phyloP scores from a whole-genome alignment of 2,888 invertebrate species.

The Camptogramma bilineatum region DNA sequence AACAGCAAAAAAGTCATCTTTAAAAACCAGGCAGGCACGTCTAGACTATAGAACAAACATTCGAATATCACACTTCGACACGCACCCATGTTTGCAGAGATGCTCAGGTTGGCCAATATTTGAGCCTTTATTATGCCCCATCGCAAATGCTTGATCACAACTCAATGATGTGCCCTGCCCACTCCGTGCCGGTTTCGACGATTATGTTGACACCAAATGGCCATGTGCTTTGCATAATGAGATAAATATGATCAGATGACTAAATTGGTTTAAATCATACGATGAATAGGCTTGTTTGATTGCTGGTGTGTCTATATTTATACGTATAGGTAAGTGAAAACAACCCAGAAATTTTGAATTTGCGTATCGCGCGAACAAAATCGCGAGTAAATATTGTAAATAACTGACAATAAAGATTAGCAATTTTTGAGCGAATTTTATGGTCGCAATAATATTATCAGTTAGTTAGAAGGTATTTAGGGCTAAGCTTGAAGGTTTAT shows the following conservation, averaged over 20 bases:
- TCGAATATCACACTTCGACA: constrained; percentile 5
- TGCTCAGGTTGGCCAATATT: constrained; percentile 34
- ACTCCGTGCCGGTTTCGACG: background rate
- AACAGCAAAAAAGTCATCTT: background rate
- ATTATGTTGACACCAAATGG: background rate
- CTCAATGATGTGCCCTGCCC: background rate
- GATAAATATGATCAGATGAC: constrained; percentile 1
- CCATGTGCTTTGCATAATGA: constrained; percentile 1
- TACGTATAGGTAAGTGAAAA: no score
- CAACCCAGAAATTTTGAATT: no score
- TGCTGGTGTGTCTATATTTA: no score
- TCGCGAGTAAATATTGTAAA: background rate
- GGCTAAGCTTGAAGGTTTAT: background rate
- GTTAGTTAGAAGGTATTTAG: background rate
- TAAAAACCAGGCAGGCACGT: constrained; percentile 14
- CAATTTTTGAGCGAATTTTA: background rate
- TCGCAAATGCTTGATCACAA: constrained; percentile 33
- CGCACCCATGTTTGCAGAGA: constrained; percentile 37
- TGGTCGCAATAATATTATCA: background rate
- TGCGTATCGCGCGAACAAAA: background rate
- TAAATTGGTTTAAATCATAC: background rate
- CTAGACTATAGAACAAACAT: constrained; percentile 17
- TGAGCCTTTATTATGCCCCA: constrained; percentile 30
- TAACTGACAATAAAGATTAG: background rate
- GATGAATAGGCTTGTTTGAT: background rate